Evolutionary conservation across 2,113 vertebrate genomes (phyloP), one percentile per base, ranked within the genome.

Genomic region (Phylloscopus whistleri): DNA sequence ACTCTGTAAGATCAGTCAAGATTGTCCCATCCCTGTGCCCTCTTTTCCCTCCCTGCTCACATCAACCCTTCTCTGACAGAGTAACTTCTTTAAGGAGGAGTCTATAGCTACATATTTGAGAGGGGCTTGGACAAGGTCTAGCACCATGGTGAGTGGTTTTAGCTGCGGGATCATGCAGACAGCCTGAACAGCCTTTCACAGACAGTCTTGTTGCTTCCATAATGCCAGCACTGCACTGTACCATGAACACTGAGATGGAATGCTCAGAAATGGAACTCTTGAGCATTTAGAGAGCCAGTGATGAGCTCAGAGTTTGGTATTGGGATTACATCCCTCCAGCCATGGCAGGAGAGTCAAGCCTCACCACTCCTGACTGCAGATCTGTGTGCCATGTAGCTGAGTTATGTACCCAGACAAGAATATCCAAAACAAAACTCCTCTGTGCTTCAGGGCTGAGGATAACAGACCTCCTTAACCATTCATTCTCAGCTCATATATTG

Each of bases 361-460:
- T 68, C 30, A 22, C 33, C 22, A 5, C 24, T 31, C 27, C 19
- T 67, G 28, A 56, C 37, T 2, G 1, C 18, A 70, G 84, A 66
- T 53, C 2, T 2, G 2, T 4, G 52, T 37, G 41, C 0, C 0
- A 1, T 69, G 12, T 9, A 56, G 17, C n/a, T 33, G 78, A 93
- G 30, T 78, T 48, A 33, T 53, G 31, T 41, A 76, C 10, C 3
- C n/a, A 39, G 46, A 63, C 22, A 63, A 86, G 44, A 78, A 33
- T 18, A 41, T 16, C 58, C 63, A 41, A 82, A 79, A 7, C 41
- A 69, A 67, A 56, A 31, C 43, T 69, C 39, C 67, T 73, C 55
- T 81, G 62, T 87, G 55, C 56, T 87, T 51, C 69, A 39, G 62
- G 55, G 24, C 30, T 69, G 70, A 62, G 49, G 33, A 63, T 56